Percentiles rank a stretch among this genome's conserved stretches.
These are phyloP conservation scores for Papilio xuthus DNA, from an alignment of 1,140 invertebrate genomes.

Conservation along the genomic window DNA sequence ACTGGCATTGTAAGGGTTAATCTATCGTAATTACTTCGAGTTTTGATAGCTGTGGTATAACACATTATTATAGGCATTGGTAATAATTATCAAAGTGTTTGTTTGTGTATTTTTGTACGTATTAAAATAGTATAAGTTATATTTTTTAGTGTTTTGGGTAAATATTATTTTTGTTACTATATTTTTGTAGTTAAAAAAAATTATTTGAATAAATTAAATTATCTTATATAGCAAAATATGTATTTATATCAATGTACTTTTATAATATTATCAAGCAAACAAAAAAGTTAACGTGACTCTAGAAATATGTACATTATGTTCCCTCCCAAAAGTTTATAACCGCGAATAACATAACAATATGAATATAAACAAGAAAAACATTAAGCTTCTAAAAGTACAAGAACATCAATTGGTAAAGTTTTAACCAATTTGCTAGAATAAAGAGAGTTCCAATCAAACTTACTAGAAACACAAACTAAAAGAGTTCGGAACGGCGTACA, in stretches of 20 bases:
- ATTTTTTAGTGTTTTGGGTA: too few relatives aligned
- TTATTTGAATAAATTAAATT: too few relatives aligned
- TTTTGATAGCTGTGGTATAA: background rate
- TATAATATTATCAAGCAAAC: too few relatives aligned
- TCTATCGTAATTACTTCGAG: background rate
- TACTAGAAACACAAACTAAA: slow-evolving; percentile 73
- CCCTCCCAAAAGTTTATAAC: background rate
- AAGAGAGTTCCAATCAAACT: slow-evolving; percentile 78
- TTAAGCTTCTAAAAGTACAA: slow-evolving; percentile 47
- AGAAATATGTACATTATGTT: background rate
- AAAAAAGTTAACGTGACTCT: background rate
- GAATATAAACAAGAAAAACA: slow-evolving; percentile 28
- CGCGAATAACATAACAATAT: background rate
- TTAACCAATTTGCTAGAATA: slow-evolving; percentile 73
- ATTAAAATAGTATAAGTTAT: background rate
- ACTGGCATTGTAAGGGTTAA: background rate
- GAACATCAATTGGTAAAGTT: slow-evolving; percentile 71
- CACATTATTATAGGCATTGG: background rate
- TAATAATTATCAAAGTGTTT: background rate
- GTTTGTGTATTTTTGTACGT: background rate
- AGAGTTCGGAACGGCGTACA: slow-evolving; percentile 53
- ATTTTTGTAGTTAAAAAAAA: too few relatives aligned
- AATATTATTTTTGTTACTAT: too few relatives aligned
- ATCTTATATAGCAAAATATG: too few relatives aligned
- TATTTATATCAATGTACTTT: too few relatives aligned